phyloP scores from a whole-genome alignment of 2,888 invertebrate genomes.

The Geophilus truncorum region DNA sequence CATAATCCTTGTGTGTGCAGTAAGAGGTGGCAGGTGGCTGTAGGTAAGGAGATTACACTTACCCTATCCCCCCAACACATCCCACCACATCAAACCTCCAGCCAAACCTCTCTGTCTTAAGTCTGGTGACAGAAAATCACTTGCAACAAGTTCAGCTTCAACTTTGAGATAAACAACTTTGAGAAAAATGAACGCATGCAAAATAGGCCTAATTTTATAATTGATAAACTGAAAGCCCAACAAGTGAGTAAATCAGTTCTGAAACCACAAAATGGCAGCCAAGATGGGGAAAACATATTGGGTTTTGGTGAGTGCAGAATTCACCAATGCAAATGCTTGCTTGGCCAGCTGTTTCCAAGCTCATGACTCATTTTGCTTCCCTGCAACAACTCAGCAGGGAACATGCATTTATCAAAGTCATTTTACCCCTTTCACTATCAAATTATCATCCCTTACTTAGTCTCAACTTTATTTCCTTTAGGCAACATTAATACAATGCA shows the following conservation, averaged over 20 bases:
- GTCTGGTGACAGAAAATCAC: neutral
- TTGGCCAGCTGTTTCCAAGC: neutral
- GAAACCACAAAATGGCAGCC: neutral
- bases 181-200: neutral
- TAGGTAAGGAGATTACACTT: conserved; percentile 1
- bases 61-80: neutral
- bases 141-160: too few species aligned
- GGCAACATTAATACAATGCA: too few species aligned
- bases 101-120: neutral
- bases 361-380: neutral
- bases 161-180: neutral
- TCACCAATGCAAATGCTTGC: neutral
- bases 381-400: neutral
- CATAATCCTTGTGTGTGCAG: neutral
- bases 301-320: neutral
- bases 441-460: neutral
- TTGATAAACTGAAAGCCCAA: neutral
- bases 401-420: conserved; percentile 1
- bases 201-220: neutral
- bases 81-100: neutral
- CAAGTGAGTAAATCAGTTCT: neutral
- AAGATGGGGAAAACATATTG: neutral
- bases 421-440: neutral
- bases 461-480: too few species aligned
- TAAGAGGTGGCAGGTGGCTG: neutral